phyloP scores from a whole-genome alignment of 2,888 invertebrate species.

The Athrips mouffetella region DNA sequence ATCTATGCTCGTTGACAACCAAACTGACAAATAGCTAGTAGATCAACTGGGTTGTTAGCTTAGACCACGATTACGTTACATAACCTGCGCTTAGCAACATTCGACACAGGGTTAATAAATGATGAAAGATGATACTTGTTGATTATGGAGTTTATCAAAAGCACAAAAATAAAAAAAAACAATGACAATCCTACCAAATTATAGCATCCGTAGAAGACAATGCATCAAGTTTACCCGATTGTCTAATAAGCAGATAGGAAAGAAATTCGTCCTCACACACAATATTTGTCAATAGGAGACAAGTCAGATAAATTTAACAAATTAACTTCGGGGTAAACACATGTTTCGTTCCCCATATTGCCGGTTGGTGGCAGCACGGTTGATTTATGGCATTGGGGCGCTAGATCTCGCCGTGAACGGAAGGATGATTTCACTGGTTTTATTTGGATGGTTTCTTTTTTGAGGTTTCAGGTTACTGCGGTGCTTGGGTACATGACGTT shows the following conservation, averaged over 20 bases:
- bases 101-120: no score
- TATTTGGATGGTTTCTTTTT: constrained; percentile 11
- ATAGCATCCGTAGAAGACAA: not conserved
- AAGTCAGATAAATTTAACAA: constrained; percentile 74
- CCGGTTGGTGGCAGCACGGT: constrained; percentile 67
- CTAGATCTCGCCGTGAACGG: constrained; percentile 36
- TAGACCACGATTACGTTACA: no score
- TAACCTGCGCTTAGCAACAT: no score
- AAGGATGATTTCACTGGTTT: constrained; percentile 42
- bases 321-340: constrained; percentile 77
- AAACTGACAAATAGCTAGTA: constrained; percentile 18
- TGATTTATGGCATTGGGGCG: constrained; percentile 70
- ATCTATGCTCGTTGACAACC: constrained; percentile 24
- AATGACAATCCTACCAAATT: no score
- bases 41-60: constrained; percentile 13
- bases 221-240: not conserved
- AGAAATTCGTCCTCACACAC: constrained; percentile 41
- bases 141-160: no score
- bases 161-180: no score
- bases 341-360: constrained; percentile 75
- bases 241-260: constrained; percentile 26
- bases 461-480: no score
- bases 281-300: constrained; percentile 73
- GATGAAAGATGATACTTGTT: no score
- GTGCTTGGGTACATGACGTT: no score